Evolutionary conservation across 2,888 invertebrate species (phyloP), one percentile per base, ranked within the genome.

Genomic region (Sericinus montela): DNA sequence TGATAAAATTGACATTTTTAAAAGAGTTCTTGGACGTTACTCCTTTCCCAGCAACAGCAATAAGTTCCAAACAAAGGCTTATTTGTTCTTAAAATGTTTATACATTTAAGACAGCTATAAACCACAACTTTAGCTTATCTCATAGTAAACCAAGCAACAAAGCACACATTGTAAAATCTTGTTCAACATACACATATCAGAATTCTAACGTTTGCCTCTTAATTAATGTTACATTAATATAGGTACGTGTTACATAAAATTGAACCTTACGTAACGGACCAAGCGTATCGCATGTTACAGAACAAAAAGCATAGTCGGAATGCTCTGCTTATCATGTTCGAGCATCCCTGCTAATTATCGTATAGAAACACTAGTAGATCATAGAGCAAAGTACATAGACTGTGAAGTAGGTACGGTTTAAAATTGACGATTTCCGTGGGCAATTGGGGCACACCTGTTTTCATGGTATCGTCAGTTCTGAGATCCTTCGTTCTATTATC

Each of bases 331-430:
- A 73, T 75, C 69, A 65, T 65, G 70, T 71, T 71, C 62, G 63
- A 66, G 70, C 63, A 59, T 66, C 64, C 67, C 67, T 67, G 72
- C 73, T 77, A 78, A 79, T 78, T 75, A 75, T 76, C 63, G 59
- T 66, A 63, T 63, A 65, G 61, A 67, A 67, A 67, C 66, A 60
- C 37, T 37, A 51, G 45, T 35, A 45, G 11, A 40, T 32, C 53
- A 50, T 37, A 54, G 53, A 57, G 9, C 32, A 43, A 23, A 7
- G 14, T 16, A n/a, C 25, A 13, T 8, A 23, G 15, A 34, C 15
- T 11, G 25, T 34, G 15, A 34, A 32, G 35, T 13, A 30, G 23
- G 14, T 35, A 43, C 9, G 3, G 8, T 9, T 16, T 35, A 14
- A 11, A 11, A n/a, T n/a, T n/a, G n/a, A n/a, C n/a, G n/a, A n/a